Conservation (phyloP, 1,140 invertebrate genomes). For the Pectinophora gossypiella region DNA sequence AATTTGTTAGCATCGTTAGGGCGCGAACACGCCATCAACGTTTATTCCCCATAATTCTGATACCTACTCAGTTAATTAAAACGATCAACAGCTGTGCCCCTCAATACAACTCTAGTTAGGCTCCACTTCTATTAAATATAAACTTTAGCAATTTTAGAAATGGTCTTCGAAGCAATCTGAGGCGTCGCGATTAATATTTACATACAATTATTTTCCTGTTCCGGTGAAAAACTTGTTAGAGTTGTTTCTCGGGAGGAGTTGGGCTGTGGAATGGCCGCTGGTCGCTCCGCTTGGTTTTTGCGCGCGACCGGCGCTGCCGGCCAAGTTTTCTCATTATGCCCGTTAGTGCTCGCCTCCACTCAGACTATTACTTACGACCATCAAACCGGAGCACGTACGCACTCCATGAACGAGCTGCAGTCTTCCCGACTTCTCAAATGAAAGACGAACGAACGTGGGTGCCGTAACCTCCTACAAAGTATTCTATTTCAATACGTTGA, state of each 20-base stretch:
- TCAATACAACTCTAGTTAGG: too few relatives aligned
- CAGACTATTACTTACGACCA: constrained; percentile 35
- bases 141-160: too few relatives aligned
- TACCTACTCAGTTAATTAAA: constrained; percentile 42
- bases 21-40: constrained; percentile 46
- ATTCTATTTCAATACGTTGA: constrained; percentile 31
- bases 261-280: constrained; percentile 28
- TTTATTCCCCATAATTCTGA: constrained; percentile 43
- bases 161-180: neutral
- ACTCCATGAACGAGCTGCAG: constrained; percentile 9
- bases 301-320: constrained; percentile 21
- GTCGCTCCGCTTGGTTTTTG: constrained; percentile 36
- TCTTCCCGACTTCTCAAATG: constrained; percentile 2
- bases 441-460: constrained; percentile 1
- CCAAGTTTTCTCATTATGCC: constrained; percentile 65
- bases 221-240: neutral
- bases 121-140: neutral
- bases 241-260: neutral
- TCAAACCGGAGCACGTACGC: constrained; percentile 38
- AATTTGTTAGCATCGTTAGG: constrained; percentile 27
- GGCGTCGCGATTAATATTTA: neutral
- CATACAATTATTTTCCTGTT: neutral
- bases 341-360: constrained; percentile 39
- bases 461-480: constrained; percentile 7
- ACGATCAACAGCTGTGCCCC: neutral